Conservation (phyloP, 2,888 invertebrate genomes). For the Eudemis profundana region DNA sequence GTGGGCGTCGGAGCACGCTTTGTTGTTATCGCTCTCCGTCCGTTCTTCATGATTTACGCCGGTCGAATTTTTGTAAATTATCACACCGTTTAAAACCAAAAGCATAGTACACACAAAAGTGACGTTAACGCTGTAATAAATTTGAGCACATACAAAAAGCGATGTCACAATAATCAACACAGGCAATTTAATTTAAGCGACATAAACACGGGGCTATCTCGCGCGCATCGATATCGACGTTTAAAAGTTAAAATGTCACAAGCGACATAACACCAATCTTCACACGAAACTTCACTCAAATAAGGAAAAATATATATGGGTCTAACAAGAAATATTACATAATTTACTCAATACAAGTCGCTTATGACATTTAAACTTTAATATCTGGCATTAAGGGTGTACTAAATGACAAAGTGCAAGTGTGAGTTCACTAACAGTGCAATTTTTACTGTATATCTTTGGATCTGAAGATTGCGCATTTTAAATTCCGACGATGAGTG, state of each 20-base stretch:
- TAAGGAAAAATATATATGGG: neutral
- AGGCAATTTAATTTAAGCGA: slow-evolving; percentile 81
- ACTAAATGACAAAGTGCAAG: slow-evolving; percentile 82
- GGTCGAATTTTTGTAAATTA: slow-evolving; percentile 55
- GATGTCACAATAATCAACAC: slow-evolving; percentile 79
- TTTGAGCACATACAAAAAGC: slow-evolving; percentile 73
- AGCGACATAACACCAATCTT: neutral
- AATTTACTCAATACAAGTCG: neutral
- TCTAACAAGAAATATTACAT: neutral
- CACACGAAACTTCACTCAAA: neutral
- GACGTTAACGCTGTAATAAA: slow-evolving; percentile 64
- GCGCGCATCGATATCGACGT: slow-evolving; percentile 71
- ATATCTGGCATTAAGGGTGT: slow-evolving; percentile 68
- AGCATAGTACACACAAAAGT: slow-evolving; percentile 39
- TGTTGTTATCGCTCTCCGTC: slow-evolving; percentile 51
- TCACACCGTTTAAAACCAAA: slow-evolving; percentile 53
- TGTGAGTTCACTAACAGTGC: slow-evolving; percentile 74
- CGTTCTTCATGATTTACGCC: slow-evolving; percentile 49
- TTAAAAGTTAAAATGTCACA: slow-evolving; percentile 5
- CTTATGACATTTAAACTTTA: neutral
- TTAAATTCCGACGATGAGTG: slow-evolving; percentile 69
- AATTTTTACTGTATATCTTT: slow-evolving; percentile 77
- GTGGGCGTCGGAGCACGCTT: slow-evolving; percentile 58
- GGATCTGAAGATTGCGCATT: slow-evolving; percentile 70
- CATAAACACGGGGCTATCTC: slow-evolving; percentile 81